phyloP scores from a whole-genome alignment of 2,113 vertebrate genomes.

The Geococcyx californianus region DNA sequence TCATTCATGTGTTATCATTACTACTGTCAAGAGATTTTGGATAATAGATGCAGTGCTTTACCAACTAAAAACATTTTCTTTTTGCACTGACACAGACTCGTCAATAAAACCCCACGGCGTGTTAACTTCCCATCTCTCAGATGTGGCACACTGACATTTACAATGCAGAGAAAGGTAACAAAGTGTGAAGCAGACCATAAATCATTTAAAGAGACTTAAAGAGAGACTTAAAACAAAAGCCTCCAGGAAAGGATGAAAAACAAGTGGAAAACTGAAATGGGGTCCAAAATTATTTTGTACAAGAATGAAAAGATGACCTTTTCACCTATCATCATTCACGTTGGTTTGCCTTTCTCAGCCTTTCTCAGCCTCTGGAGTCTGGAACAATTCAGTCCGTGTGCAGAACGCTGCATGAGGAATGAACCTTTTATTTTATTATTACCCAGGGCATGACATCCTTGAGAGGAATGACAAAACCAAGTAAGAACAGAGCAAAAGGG shows the following conservation, averaged over 20 bases:
- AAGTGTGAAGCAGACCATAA: conserved; percentile 62
- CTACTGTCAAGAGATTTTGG: conserved; percentile 52
- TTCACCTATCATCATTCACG: conserved; percentile 67
- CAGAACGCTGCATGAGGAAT: conserved; percentile 48
- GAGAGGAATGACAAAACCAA: conserved; percentile 41
- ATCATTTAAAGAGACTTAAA: conserved; percentile 66
- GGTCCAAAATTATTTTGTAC: conserved; percentile 60
- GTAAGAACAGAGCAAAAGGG: neutral
- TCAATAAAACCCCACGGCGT: conserved; percentile 66
- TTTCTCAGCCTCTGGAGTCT: conserved; percentile 46
- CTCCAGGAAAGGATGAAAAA: neutral
- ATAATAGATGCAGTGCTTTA: conserved; percentile 68
- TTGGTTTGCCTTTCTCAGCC: conserved; percentile 49
- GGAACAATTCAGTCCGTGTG: conserved; percentile 36
- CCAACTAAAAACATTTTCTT: conserved; percentile 56
- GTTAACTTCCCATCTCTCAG: conserved; percentile 68
- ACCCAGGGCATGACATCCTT: conserved; percentile 52
- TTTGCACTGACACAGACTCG: conserved; percentile 36
- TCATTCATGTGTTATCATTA: conserved; percentile 65
- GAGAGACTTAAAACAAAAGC: conserved; percentile 62
- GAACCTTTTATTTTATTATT: conserved; percentile 66
- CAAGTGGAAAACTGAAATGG: neutral
- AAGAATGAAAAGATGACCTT: conserved; percentile 61
- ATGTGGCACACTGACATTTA: conserved; percentile 55
- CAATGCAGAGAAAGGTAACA: conserved; percentile 69